Evolutionary conservation across 2,113 vertebrate species (phyloP).

Genomic region (Caranx melampygus): DNA sequence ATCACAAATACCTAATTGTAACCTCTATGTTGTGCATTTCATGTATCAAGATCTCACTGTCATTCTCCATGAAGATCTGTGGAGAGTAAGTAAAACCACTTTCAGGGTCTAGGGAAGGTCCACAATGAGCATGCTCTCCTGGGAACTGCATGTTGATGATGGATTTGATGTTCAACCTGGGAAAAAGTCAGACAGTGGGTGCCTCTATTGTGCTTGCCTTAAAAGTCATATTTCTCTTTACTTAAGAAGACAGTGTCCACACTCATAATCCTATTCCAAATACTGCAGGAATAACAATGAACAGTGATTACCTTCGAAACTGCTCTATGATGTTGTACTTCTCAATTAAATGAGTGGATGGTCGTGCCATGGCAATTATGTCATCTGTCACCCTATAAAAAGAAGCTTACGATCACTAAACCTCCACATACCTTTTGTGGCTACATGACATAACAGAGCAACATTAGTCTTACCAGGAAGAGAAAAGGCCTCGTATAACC

Average conservation of each 20-base stretch:
- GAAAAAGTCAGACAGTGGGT: neutral
- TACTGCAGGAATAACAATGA: neutral
- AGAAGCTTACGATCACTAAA: slow-evolving; percentile 9
- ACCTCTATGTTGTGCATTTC: neutral
- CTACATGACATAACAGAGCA: neutral
- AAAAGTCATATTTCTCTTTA: neutral
- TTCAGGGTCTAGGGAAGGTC: slow-evolving; percentile 78
- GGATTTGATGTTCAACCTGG: slow-evolving; percentile 84
- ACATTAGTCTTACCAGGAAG: slow-evolving; percentile 80
- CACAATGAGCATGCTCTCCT: slow-evolving; percentile 87
- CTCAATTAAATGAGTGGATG: slow-evolving; percentile 82
- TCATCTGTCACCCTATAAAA: slow-evolving; percentile 84
- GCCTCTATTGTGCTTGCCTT: neutral
- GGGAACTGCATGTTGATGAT: slow-evolving; percentile 87
- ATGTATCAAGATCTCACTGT: slow-evolving; percentile 76
- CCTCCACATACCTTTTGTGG: neutral
- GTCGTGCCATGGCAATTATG: slow-evolving; percentile 86
- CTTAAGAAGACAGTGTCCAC: neutral
- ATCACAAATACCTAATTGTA: neutral
- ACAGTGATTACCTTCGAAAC: slow-evolving; percentile 79
- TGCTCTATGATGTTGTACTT: slow-evolving; percentile 86
- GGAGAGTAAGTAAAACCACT: slow-evolving; percentile 88
- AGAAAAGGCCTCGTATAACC: slow-evolving; percentile 84
- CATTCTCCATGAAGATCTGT: slow-evolving; percentile 86
- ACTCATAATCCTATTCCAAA: slow-evolving; percentile 1